Evolutionary conservation across 1,140 invertebrate genomes (phyloP).

Genomic region (Nymphalis io): DNA sequence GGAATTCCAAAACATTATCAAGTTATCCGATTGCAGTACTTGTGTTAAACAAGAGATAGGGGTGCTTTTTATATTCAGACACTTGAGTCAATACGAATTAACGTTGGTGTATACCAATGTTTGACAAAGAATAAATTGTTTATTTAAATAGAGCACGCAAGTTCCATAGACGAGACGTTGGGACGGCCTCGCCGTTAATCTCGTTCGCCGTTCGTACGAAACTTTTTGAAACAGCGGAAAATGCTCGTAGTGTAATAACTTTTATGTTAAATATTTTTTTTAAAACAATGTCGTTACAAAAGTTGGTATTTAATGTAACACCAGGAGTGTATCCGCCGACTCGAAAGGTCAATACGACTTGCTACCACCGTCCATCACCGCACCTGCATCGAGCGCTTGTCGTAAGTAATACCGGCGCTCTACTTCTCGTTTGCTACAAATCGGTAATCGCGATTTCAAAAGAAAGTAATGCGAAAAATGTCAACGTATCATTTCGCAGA

Average conservation of each 20-base stretch:
- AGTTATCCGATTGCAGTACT: too few species aligned
- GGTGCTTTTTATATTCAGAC: too few species aligned
- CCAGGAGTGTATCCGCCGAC: not conserved
- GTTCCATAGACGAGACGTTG: slow-evolving; percentile 10
- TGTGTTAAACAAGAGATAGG: too few species aligned
- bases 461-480: too few species aligned
- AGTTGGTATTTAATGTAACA: not conserved
- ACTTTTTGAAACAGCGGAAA: not conserved
- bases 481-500: not conserved
- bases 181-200: not conserved
- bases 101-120: not conserved
- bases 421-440: too few species aligned
- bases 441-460: too few species aligned
- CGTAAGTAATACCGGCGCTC: too few species aligned
- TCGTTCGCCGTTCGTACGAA: slow-evolving; percentile 3
- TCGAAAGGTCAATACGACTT: too few species aligned
- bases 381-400: too few species aligned
- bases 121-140: not conserved
- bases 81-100: not conserved
- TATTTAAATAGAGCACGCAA: not conserved
- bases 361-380: too few species aligned
- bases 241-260: not conserved
- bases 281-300: not conserved
- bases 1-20: too few species aligned
- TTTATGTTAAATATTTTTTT: not conserved